Conservation (phyloP, 2,888 invertebrate species). For the Trachelus stipa region DNA sequence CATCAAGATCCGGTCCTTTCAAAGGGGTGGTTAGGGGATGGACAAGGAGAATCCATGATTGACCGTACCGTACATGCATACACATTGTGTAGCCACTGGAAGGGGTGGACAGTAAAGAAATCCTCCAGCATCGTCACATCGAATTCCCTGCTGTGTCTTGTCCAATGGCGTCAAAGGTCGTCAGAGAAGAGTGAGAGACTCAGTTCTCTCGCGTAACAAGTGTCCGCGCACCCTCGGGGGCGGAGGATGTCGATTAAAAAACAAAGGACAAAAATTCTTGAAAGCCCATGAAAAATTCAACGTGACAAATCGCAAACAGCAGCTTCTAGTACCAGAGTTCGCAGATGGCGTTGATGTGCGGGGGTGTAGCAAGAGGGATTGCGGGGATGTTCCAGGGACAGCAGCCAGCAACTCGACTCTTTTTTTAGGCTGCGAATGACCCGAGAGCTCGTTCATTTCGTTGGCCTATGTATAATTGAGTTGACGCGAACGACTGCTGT, state of each 20-base stretch:
- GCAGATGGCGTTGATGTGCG: conserved; percentile 1
- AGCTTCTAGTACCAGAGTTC: not conserved
- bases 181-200: not conserved
- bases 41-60: not conserved
- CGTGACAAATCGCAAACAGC: conserved; percentile 19
- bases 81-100: not conserved
- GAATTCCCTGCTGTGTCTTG: not conserved
- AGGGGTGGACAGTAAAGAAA: not conserved
- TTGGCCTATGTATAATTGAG: conserved; percentile 25
- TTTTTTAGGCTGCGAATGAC: not conserved
- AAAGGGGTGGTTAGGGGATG: not conserved
- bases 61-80: not conserved
- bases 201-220: not conserved
- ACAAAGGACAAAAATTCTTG: not conserved
- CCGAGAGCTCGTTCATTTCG: conserved; percentile 5
- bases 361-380: not conserved
- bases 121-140: not conserved
- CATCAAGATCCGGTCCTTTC: not conserved
- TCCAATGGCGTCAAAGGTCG: not conserved
- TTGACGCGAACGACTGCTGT: conserved; percentile 17
- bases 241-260: conserved; percentile 8
- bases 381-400: conserved; percentile 1
- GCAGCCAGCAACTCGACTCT: not conserved
- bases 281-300: conserved; percentile 27
- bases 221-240: not conserved